Evolutionary conservation across 2,888 invertebrate genomes (phyloP), one percentile per base, ranked within the genome.

Genomic region (Camponotus fellah): DNA sequence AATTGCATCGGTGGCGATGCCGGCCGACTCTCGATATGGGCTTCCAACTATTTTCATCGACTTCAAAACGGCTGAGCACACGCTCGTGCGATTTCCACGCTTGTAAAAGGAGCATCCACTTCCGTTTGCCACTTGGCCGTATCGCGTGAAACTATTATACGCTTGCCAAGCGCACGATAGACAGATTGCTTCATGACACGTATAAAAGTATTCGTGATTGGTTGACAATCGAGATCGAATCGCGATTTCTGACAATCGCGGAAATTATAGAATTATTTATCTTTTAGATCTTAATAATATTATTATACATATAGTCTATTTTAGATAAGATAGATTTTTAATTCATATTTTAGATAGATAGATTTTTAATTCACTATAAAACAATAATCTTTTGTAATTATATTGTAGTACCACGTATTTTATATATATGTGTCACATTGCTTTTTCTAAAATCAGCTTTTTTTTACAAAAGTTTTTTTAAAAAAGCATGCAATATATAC

Each of bases 1-100:
- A 84, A 88, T 84, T 84, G 88, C 87, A 75, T 74, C 74, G 81
- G 66, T 37, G 58, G 69, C n/a, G 64, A 34, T 60, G 40, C 21
- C 49, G 53, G 49, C 64, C 58, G 56, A 14, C 34, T 43, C 43
- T 77, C 80, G 80, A 87, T 82, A 72, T 76, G 37, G 37, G 68
- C 49, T 53, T 72, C 69, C 82, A 77, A 83, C 75, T 68, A 53
- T 80, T 83, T 82, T 71, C 53, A 82, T 80, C 68, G 74, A 58
- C 46, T 69, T 46, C 69, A 65, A 58, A 64, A 68, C 65, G 71
- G n/a, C 17, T 71, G 69, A 76, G 75, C 40, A 43, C 64, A 43
- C 40, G 37, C n/a, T 71, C n/a, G 37, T 43, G 53, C 74, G 46
- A 37, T 60, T 37, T 62, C 49, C n/a, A n/a, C 37, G 60, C 49